Percentiles rank a stretch among this genome's conserved stretches.
Evolutionary conservation across 2,888 invertebrate genomes (phyloP).

Genomic region (Andrena bicolor): DNA sequence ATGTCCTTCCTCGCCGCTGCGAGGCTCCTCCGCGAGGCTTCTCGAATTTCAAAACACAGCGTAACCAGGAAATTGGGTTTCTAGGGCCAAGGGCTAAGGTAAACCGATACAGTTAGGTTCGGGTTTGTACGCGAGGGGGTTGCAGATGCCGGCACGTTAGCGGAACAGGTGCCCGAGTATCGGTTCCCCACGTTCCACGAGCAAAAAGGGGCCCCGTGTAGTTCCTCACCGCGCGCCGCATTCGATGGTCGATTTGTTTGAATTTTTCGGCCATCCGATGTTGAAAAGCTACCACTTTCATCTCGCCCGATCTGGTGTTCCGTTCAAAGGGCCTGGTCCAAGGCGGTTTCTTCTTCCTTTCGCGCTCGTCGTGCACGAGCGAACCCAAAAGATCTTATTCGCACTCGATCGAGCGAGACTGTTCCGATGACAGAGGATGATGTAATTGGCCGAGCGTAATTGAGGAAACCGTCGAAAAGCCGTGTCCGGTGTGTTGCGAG

Average conservation of each 20-base stretch:
- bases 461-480: slow-evolving; percentile 42
- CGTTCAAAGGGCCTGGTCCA: not conserved
- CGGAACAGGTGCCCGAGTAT: slow-evolving; percentile 61
- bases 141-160: slow-evolving; percentile 41
- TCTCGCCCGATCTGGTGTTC: not conserved
- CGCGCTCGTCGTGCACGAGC: not conserved
- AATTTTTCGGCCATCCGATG: slow-evolving; percentile 2
- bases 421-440: slow-evolving; percentile 4
- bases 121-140: slow-evolving; percentile 49
- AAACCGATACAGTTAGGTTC: slow-evolving; percentile 58
- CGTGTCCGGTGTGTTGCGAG: not conserved
- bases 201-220: slow-evolving; percentile 34
- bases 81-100: slow-evolving; percentile 38
- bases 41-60: slow-evolving; percentile 54
- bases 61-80: slow-evolving; percentile 49
- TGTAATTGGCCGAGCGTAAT: slow-evolving; percentile 47
- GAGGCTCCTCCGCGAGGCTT: not conserved
- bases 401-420: slow-evolving; percentile 14
- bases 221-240: slow-evolving; percentile 27
- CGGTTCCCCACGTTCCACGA: slow-evolving; percentile 39
- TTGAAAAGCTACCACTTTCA: not conserved
- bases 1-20: not conserved
- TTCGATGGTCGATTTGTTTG: slow-evolving; percentile 37
- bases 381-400: slow-evolving; percentile 5
- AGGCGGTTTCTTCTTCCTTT: not conserved